Evolutionary conservation across 2,888 invertebrate genomes (phyloP).

Genomic region (Thysanoteuthis rhombus): DNA sequence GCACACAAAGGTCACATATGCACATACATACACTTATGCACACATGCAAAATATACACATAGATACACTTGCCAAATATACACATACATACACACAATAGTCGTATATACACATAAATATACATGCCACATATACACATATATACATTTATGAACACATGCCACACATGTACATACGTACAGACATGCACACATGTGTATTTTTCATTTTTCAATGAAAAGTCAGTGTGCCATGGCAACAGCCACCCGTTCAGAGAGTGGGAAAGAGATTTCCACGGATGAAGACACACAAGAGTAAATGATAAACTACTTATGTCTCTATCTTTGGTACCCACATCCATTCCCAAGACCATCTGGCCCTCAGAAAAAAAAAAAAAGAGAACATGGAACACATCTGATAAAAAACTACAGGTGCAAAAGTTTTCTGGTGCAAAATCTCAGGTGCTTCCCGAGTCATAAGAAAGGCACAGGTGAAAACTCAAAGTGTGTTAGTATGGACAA

Average conservation of each 20-base stretch:
- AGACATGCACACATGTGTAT: background rate
- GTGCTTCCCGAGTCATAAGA: background rate
- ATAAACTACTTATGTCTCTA: background rate
- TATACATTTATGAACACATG: background rate
- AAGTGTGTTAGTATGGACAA: background rate
- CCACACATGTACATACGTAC: background rate
- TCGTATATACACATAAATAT: background rate
- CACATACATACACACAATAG: too few relatives aligned
- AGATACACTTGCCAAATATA: background rate
- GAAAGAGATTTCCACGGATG: background rate
- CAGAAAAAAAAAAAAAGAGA: background rate
- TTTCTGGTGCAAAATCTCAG: background rate
- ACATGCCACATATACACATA: background rate
- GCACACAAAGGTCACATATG: background rate
- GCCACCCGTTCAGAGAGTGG: too few relatives aligned
- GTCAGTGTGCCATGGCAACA: too few relatives aligned
- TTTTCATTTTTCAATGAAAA: too few relatives aligned
- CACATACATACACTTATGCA: background rate
- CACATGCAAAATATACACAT: background rate
- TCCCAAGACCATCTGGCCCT: background rate
- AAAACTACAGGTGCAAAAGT: background rate
- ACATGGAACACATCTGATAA: background rate
- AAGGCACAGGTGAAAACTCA: background rate
- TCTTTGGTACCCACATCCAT: background rate
- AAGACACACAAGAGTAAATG: background rate